phyloP scores from a whole-genome alignment of 92 coral and sea anemone genomes.

The Porites rus region DNA sequence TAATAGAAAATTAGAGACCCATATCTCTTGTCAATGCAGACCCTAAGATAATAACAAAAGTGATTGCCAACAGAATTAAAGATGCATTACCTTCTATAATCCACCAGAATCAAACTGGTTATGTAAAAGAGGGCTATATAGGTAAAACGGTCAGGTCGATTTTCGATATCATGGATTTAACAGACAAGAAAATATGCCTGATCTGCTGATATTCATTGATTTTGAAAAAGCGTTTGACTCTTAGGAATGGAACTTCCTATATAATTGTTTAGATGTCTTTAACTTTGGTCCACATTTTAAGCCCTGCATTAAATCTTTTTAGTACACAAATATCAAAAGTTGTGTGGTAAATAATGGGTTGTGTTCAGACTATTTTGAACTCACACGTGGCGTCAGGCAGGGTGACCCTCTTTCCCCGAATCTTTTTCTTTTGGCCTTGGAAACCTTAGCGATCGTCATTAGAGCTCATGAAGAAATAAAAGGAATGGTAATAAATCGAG shows the following conservation, averaged over 20 bases:
- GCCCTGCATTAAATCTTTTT: neutral
- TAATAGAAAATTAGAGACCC: too few species aligned
- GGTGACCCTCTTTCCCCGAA: too few species aligned
- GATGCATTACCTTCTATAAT: too few species aligned
- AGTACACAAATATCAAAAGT: conserved; percentile 6
- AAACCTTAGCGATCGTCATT: conserved; percentile 22
- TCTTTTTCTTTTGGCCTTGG: conserved; percentile 5
- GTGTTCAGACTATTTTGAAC: too few species aligned
- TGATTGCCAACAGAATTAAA: too few species aligned
- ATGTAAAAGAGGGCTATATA: conserved; percentile 10
- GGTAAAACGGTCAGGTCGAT: conserved; percentile 12
- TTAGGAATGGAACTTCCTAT: neutral
- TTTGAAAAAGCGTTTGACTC: neutral
- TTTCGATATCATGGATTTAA: neutral
- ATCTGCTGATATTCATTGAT: conserved; percentile 25
- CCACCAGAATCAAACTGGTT: too few species aligned
- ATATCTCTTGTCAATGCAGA: too few species aligned
- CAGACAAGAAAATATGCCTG: too few species aligned
- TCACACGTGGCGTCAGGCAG: too few species aligned
- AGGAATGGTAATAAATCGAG: conserved; percentile 12
- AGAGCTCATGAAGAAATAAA: conserved; percentile 14
- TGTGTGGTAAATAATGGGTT: neutral
- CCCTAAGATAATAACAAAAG: too few species aligned
- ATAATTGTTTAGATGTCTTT: neutral
- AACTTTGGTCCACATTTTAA: conserved; percentile 5